Base-by-base conservation (phyloP, 2,888 invertebrate genomes). In the Drosophila setosimentum region DNA sequence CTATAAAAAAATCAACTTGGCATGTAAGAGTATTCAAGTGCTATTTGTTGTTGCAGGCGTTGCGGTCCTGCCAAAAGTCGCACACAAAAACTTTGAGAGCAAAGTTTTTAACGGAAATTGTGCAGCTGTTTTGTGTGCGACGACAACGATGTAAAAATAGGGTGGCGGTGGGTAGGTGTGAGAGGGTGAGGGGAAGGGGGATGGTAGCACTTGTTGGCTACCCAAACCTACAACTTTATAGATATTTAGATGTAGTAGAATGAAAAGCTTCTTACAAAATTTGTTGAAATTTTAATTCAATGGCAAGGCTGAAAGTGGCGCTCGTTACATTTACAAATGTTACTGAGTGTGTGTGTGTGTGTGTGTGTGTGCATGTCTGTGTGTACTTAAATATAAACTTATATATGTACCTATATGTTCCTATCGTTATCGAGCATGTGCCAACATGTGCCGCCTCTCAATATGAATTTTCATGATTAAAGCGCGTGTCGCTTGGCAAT, bases 401-500 rank as follows among this genome's bases (percentile, higher is more conserved):
- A 54, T 58, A 6, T 37, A 54, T 48, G 13, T 40, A 24, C 27
- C 21, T 33, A 11, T 40, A 33, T 51, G 59, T 50, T 55, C 35
- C 62, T 49, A 66, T 57, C 78, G 73, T 51, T 78, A 69, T 62
- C 64, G 29, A 24, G 27, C 62, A 50, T 35, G 51, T 65, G 74
- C 71, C 65, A 63, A 75, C 80, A 73, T 79, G 76, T 68, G 80
- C 83, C 61, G 73, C 60, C 66, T 59, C 70, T 79, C 77, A 67
- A 79, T 85, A 85, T 87, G 87, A 87, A 83, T 77, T 84, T 87
- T 86, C 87, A 82, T 87, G 87, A 87, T 87, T 86, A 87, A 81
- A 80, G 81, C 82, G 82, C 74, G 82, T 83, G 82, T 73, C 81
- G 72, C 40, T 42, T 66, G 55, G 35, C 49, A 71, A 69, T 83